phyloP scores from a whole-genome alignment of 2,797 vertebrate species.

The Hippoglossus hippoglossus region DNA sequence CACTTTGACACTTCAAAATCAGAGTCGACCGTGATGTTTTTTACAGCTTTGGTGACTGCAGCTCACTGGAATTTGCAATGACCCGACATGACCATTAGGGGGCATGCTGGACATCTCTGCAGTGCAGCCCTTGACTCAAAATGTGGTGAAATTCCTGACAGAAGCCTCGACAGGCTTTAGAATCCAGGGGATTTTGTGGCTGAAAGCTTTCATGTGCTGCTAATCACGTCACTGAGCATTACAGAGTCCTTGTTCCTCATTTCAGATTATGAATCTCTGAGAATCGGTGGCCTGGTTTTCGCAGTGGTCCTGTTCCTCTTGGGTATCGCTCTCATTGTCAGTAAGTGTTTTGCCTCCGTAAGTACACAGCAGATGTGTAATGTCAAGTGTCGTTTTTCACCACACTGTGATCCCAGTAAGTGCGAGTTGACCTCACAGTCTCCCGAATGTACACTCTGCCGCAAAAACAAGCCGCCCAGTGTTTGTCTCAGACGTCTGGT shows the following conservation, averaged over 20 bases:
- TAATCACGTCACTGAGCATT: not conserved
- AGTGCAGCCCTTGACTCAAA: constrained; percentile 14
- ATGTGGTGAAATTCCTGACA: not conserved
- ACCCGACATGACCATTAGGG: constrained; percentile 11
- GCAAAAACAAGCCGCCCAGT: constrained; percentile 43
- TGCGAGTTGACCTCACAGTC: constrained; percentile 24
- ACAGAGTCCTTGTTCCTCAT: constrained; percentile 11
- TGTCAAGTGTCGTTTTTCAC: constrained; percentile 1
- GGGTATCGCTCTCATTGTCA: constrained; percentile 89
- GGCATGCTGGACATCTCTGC: constrained; percentile 12
- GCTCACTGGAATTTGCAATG: constrained; percentile 29
- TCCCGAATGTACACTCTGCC: not conserved
- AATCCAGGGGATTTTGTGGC: not conserved
- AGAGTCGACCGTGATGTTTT: constrained; percentile 9
- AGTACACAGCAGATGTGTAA: constrained; percentile 7
- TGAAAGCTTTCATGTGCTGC: not conserved
- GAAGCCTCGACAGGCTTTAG: not conserved
- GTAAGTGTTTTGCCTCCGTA: constrained; percentile 79
- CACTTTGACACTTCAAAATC: not conserved
- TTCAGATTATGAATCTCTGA: constrained; percentile 90
- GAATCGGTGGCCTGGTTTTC: constrained; percentile 89
- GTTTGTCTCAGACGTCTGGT: constrained; percentile 24
- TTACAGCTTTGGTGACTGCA: constrained; percentile 34
- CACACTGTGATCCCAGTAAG: constrained; percentile 23
- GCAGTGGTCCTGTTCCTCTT: constrained; percentile 89